Percentiles rank a stretch among this genome's conserved stretches.
phyloP scores from a whole-genome alignment of 2,797 vertebrate species.

The Myoxocephalus aenaeus region DNA sequence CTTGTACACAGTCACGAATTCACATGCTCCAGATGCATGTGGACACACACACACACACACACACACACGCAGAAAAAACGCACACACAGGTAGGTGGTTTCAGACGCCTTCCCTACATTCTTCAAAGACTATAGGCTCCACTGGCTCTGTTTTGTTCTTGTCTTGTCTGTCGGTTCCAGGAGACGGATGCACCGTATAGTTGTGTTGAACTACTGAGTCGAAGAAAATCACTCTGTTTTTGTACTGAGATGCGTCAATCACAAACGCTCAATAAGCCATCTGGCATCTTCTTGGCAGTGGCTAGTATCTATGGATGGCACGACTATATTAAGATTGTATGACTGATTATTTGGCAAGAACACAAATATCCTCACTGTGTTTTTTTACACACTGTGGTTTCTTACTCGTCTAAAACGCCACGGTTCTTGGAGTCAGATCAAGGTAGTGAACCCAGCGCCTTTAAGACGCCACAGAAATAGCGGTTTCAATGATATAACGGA shows the following conservation, averaged over 20 bases:
- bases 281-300: constrained; percentile 49
- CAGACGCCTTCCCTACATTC: constrained; percentile 32
- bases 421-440: neutral
- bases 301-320: constrained; percentile 43
- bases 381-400: constrained; percentile 3
- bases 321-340: constrained; percentile 44
- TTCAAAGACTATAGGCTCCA: constrained; percentile 56
- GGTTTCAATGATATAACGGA: neutral
- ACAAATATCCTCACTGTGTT: constrained; percentile 3
- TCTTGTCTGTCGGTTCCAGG: constrained; percentile 49
- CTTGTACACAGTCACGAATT: constrained; percentile 25
- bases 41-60: neutral
- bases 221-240: constrained; percentile 59
- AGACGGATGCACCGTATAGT: constrained; percentile 60
- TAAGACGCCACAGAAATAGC: constrained; percentile 9
- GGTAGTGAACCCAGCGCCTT: neutral
- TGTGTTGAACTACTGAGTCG: constrained; percentile 61
- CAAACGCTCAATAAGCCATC: constrained; percentile 60
- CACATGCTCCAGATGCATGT: constrained; percentile 14
- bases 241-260: constrained; percentile 61
- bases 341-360: constrained; percentile 43
- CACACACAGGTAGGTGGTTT: constrained; percentile 44
- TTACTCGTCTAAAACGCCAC: neutral
- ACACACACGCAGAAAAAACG: constrained; percentile 4
- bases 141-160: constrained; percentile 52